A percentile compares a stretch with the other conserved stretches of the same genome.
Evolutionary conservation across 2,888 invertebrate genomes (phyloP).

Genomic region (Archips crataeganus): DNA sequence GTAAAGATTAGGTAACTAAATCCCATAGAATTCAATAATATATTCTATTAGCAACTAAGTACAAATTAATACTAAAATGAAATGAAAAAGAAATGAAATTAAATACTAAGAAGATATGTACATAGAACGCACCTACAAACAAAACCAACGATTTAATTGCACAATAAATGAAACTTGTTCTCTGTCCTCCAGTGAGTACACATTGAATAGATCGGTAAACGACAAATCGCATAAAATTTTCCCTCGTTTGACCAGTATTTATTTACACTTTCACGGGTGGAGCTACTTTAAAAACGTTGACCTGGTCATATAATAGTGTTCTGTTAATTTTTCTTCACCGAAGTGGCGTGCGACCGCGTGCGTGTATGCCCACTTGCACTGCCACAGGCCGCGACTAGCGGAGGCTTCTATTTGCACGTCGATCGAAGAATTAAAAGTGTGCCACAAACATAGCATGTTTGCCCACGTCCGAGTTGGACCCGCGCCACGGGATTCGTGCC

Average conservation of each 20-base stretch:
- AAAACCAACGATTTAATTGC: slow-evolving; percentile 12
- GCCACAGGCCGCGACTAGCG: slow-evolving; percentile 45
- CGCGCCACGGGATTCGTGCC: slow-evolving; percentile 53
- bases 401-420: slow-evolving; percentile 63
- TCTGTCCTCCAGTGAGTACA: slow-evolving; percentile 47
- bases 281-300: slow-evolving; percentile 82
- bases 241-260: slow-evolving; percentile 73
- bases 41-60: neutral
- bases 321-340: slow-evolving; percentile 70
- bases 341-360: slow-evolving; percentile 49
- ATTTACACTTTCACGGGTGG: slow-evolving; percentile 79
- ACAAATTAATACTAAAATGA: too few species aligned
- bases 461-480: slow-evolving; percentile 57
- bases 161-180: slow-evolving; percentile 32
- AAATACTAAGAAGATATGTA: neutral
- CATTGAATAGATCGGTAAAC: slow-evolving; percentile 55
- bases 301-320: slow-evolving; percentile 72
- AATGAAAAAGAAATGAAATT: too few species aligned
- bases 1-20: neutral
- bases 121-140: slow-evolving; percentile 7
- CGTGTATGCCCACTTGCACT: slow-evolving; percentile 31
- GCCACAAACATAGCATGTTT: slow-evolving; percentile 68
- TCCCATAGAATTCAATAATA: neutral
- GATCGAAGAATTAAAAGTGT: slow-evolving; percentile 69
- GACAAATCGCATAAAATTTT: slow-evolving; percentile 61